Base-by-base conservation (phyloP, 2,888 invertebrate species). In the Melikaiella ostensackeni region DNA sequence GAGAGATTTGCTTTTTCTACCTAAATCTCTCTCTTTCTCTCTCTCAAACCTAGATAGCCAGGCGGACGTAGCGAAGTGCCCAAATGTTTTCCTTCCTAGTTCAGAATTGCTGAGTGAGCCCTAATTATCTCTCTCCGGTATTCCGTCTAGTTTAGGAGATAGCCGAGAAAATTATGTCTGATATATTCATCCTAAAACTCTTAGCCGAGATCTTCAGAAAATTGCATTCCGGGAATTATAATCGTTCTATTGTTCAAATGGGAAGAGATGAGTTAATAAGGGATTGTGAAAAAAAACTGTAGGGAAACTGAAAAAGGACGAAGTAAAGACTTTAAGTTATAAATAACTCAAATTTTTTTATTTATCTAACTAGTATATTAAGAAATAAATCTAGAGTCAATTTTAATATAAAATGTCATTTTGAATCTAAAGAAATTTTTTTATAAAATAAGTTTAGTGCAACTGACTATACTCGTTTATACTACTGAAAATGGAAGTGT, bases 51-150 rank as follows among this genome's bases (percentile, higher is more conserved):
- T 30, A 70, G 50, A 70, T 21, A 27, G 30, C 30, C 33, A 50
- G 13, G n/a, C 30, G 70, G 70, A 70, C 46, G 30, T n/a, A 46
- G 70, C 4, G 30, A 70, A 70, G 50, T 70, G 70, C 50, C 50
- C 33, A 55, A 70, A 70, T 70, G 70, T 70, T 70, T 70, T 70
- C 50, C 70, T 70, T 70, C 46, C 42, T 19, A 70, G 70, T 70
- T 70, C 46, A 70, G 46, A 70, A 70, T 50, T 70, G 70, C 50
- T 46, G 66, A 70, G 66, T 50, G 66, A 70, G 50, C 30, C 50
- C 50, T 50, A 55, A 70, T 70, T 46, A 70, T 70, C 70, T 33
- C 70, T 33, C 50, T 46, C 27, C 46, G 30, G 50, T 33, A 50
- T 70, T 33, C 70, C 70, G n/a, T 50, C 24, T 70, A 30, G 16